A percentile compares a stretch with the other conserved stretches of the same genome.
Evolutionary conservation across 2,888 invertebrate species (phyloP).

Genomic region (Drosophila testacea): DNA sequence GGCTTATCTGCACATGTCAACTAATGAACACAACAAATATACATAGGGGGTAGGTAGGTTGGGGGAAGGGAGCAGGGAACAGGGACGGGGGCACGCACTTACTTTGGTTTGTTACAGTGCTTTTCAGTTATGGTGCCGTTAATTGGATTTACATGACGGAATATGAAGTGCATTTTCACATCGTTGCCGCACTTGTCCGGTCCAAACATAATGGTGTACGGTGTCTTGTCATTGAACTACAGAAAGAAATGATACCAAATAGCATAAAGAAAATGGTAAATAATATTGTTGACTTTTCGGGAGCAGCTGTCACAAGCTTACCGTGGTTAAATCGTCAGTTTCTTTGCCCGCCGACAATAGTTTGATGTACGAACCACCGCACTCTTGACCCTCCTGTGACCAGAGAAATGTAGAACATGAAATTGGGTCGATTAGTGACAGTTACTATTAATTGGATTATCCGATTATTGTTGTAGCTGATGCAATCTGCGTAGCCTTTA

Average conservation of each 20-base stretch:
- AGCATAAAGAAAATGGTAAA: constrained; percentile 15
- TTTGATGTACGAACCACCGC: constrained; percentile 99
- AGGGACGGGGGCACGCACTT: constrained; percentile 67
- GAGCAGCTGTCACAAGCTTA: constrained; percentile 53
- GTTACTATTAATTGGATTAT: constrained; percentile 78
- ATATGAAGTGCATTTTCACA: constrained; percentile 96
- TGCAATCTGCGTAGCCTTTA: constrained; percentile 60
- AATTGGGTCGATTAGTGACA: constrained; percentile 68
- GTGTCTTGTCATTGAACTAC: constrained; percentile 96
- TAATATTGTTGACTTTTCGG: neutral
- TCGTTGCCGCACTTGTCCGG: constrained; percentile 99
- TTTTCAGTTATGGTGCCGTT: constrained; percentile 97
- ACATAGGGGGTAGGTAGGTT: constrained; percentile 1
- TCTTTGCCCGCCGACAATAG: constrained; percentile 91
- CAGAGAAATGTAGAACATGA: constrained; percentile 18
- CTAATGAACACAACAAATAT: constrained; percentile 25
- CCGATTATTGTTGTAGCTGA: constrained; percentile 54
- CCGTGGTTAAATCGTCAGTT: constrained; percentile 89
- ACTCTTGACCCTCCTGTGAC: constrained; percentile 96
- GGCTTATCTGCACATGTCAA: constrained; percentile 46
- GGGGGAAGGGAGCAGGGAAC: neutral
- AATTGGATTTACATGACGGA: constrained; percentile 96
- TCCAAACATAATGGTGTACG: constrained; percentile 99
- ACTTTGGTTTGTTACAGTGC: constrained; percentile 96
- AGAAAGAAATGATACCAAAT: constrained; percentile 28